phyloP scores from a whole-genome alignment of 2,113 vertebrate species.

The Chaetops frenatus region DNA sequence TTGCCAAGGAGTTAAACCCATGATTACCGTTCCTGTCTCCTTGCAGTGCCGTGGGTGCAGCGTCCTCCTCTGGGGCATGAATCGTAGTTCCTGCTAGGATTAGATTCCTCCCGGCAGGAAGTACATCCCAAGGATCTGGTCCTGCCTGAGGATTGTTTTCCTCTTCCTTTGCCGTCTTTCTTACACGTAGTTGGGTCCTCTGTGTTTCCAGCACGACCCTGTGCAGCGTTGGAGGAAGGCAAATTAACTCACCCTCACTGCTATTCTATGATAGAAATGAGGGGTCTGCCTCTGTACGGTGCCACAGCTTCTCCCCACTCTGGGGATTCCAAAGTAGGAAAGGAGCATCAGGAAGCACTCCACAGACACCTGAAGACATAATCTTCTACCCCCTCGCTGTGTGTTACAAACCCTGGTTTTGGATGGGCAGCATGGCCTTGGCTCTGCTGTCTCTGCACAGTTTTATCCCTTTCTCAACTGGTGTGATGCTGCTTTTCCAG shows the following conservation, averaged over 20 bases:
- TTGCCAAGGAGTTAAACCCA: constrained; percentile 15
- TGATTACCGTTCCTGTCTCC: background rate
- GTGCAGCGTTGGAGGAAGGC: background rate
- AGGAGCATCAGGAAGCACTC: background rate
- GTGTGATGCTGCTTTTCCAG: background rate
- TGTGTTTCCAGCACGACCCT: background rate
- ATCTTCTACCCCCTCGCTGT: background rate
- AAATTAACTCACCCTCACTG: background rate
- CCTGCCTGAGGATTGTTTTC: background rate
- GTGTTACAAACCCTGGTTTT: background rate
- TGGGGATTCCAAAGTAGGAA: background rate
- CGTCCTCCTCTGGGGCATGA: background rate
- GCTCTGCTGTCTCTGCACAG: rapidly evolving
- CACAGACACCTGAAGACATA: background rate
- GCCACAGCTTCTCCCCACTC: background rate
- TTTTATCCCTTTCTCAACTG: background rate
- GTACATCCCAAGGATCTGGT: background rate
- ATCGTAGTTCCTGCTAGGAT: background rate
- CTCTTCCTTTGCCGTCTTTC: background rate
- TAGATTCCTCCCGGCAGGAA: background rate
- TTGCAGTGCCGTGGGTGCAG: background rate
- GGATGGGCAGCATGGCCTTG: background rate
- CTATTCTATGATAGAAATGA: background rate
- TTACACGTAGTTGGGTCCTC: background rate
- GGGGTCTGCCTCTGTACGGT: background rate